A percentile compares a stretch with the other conserved stretches of the same genome.
phyloP scores from a whole-genome alignment of 2,113 vertebrate genomes.

The Zapus hudsonius region DNA sequence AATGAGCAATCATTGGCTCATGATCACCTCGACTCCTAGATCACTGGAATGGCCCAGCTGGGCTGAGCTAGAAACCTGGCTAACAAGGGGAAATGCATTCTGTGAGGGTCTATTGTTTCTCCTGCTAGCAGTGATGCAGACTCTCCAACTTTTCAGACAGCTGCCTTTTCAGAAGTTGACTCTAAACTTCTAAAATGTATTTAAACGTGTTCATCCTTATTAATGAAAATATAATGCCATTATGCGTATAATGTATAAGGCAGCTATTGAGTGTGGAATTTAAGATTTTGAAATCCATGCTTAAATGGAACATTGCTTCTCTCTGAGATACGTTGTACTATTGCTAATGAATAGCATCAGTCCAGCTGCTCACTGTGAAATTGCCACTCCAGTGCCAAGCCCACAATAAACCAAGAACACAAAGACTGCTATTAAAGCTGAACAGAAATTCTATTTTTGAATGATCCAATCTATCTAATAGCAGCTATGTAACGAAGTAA shows the following conservation, averaged over 20 bases:
- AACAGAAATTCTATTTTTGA: constrained; percentile 73
- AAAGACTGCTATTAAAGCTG: constrained; percentile 62
- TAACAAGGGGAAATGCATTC: constrained; percentile 38
- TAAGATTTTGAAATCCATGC: constrained; percentile 26
- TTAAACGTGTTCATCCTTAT: not conserved
- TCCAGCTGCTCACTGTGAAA: constrained; percentile 72
- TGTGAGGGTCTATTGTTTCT: not conserved
- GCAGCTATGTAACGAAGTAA: constrained; percentile 49
- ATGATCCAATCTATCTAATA: constrained; percentile 55
- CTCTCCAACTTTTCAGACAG: constrained; percentile 10
- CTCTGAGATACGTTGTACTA: constrained; percentile 19
- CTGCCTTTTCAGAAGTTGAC: constrained; percentile 30
- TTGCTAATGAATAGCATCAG: constrained; percentile 64
- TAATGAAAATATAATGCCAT: constrained; percentile 11
- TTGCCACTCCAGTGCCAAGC: constrained; percentile 5
- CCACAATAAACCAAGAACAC: constrained; percentile 57
- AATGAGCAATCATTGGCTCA: constrained; percentile 76
- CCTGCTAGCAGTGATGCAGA: not conserved
- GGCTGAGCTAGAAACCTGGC: constrained; percentile 58
- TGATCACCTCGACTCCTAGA: constrained; percentile 70
- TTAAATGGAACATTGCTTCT: constrained; percentile 22
- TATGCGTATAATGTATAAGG: not conserved
- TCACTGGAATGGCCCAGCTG: constrained; percentile 70
- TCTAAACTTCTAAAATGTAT: not conserved
- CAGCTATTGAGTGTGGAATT: not conserved